These are phyloP conservation scores for Epinephelus coioides DNA, from an alignment of 2,797 vertebrate species.

Conservation along the genomic window DNA sequence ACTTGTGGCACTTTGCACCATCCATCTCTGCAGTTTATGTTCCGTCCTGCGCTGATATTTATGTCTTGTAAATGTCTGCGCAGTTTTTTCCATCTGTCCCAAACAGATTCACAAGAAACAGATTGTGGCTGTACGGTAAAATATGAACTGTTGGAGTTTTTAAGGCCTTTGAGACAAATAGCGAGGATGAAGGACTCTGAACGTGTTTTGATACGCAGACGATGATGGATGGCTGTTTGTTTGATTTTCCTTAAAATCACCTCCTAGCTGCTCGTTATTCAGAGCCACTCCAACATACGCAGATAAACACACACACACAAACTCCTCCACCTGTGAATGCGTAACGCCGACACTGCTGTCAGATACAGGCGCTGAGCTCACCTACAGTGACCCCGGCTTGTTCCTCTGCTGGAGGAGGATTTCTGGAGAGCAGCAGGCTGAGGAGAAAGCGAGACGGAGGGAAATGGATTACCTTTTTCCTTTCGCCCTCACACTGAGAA, in stretches of 20 bases:
- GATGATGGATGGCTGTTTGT: background rate
- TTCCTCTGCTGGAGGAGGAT: slow-evolving; percentile 15
- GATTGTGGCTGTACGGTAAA: background rate
- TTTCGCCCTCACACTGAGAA: background rate
- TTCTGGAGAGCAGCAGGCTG: background rate
- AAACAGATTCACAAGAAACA: background rate
- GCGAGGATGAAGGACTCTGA: background rate
- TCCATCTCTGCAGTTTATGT: background rate
- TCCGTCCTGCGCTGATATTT: background rate
- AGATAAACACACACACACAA: background rate
- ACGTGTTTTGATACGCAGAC: background rate
- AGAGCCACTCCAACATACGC: background rate
- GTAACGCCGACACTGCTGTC: background rate
- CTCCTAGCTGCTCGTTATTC: background rate
- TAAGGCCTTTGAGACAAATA: background rate
- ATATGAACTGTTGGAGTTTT: background rate
- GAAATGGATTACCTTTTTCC: slow-evolving; percentile 15
- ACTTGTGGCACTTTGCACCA: background rate
- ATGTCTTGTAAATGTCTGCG: background rate
- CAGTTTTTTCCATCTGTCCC: background rate
- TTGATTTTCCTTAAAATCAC: slow-evolving; percentile 1
- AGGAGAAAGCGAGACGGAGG: slow-evolving; percentile 7
- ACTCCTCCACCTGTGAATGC: background rate
- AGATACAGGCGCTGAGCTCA: slow-evolving; percentile 1
- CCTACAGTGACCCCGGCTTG: slow-evolving; percentile 12